These are phyloP conservation scores for Leptodirus hochenwartii DNA, from an alignment of 2,888 invertebrate genomes.

Conservation along the genomic window DNA sequence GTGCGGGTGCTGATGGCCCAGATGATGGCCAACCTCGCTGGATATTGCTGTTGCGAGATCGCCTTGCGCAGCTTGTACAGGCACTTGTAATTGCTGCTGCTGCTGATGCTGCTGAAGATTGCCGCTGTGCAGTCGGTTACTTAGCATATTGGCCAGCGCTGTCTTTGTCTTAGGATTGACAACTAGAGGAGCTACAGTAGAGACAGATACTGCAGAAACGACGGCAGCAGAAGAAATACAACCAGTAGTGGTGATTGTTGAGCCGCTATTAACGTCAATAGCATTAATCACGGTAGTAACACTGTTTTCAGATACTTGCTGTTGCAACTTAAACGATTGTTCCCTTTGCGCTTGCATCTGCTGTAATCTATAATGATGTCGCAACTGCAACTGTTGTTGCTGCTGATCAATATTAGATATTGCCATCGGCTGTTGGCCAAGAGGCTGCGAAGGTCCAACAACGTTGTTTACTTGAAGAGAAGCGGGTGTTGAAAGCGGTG, in stretches of 20 bases:
- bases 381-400: slow-evolving; percentile 24
- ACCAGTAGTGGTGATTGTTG: no score
- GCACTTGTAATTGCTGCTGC: slow-evolving; percentile 20
- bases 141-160: slow-evolving; percentile 86
- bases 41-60: slow-evolving; percentile 17
- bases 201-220: neutral
- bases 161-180: slow-evolving; percentile 88
- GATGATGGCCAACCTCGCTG: slow-evolving; percentile 6
- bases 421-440: slow-evolving; percentile 27
- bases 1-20: slow-evolving; percentile 5
- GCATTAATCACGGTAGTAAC: no score
- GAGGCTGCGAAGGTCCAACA: slow-evolving; percentile 17
- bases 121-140: slow-evolving; percentile 49
- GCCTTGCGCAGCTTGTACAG: no score
- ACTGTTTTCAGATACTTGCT: no score
- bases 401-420: slow-evolving; percentile 14
- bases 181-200: slow-evolving; percentile 30
- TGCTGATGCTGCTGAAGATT: slow-evolving; percentile 30
- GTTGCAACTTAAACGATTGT: no score
- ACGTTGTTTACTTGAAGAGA: slow-evolving; percentile 10
- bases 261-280: no score
- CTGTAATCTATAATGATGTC: slow-evolving; percentile 43
- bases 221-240: no score
- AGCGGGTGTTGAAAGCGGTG: slow-evolving; percentile 9
- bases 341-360: slow-evolving; percentile 33